Conservation (phyloP, 2,113 vertebrate species). For the Polyodon spathula region DNA sequence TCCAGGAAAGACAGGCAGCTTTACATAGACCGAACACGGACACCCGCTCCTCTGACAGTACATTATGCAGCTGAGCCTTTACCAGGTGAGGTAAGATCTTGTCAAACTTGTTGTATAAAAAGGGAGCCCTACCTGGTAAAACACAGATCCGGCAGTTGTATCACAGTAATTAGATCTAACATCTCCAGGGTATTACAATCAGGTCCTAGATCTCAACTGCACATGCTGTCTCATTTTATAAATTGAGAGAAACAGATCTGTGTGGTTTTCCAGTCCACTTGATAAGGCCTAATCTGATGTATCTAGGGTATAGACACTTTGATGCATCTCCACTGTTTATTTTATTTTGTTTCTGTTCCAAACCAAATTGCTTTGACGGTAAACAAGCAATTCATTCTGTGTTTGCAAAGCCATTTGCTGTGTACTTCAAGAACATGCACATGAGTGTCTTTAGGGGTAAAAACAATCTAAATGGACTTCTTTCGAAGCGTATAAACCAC, state of each 20-base stretch:
- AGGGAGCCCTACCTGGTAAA: not conserved
- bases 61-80: too few relatives aligned
- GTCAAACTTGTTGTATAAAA: too few relatives aligned
- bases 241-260: constrained; percentile 2
- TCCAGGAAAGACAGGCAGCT: too few relatives aligned
- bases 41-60: too few relatives aligned
- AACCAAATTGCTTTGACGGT: not conserved
- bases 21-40: too few relatives aligned
- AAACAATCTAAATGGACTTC: too few relatives aligned
- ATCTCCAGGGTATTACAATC: not conserved
- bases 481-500: too few relatives aligned
- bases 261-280: constrained; percentile 3
- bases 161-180: not conserved
- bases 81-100: too few relatives aligned
- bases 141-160: not conserved
- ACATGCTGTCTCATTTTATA: constrained; percentile 2
- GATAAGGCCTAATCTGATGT: not conserved
- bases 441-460: too few relatives aligned
- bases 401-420: not conserved
- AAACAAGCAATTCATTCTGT: not conserved
- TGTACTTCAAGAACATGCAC: too few relatives aligned
- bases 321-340: not conserved
- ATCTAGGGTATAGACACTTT: not conserved
- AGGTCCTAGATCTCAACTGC: constrained; percentile 1
- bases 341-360: not conserved